Evolutionary conservation across 2,888 invertebrate genomes (phyloP), one percentile per base, ranked within the genome.

Genomic region (Epinotia nisella): DNA sequence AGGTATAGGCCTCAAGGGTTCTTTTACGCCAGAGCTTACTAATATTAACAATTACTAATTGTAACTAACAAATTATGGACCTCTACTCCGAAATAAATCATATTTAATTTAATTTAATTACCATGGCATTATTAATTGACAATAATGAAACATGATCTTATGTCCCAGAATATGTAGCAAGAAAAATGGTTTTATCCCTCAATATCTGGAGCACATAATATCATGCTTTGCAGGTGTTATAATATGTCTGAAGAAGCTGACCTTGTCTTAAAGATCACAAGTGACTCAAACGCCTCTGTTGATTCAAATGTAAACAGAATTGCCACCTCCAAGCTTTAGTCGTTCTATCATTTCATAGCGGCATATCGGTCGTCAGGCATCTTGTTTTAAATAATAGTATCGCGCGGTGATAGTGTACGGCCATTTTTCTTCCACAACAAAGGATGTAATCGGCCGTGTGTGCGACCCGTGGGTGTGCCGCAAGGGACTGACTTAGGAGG

Each of bases 351-450:
- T 77, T 76, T 74, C 72, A 75, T 74, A 75, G 75, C 65, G 67
- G 71, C 70, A 75, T 85, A 87, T 87, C 88, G 74, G 75, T 68
- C 74, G 78, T 78, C 81, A 77, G 78, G 80, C 78, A 87, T 87
- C 88, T 85, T 83, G 87, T 86, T 86, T 83, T 72, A 82, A 85
- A 87, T 86, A 87, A 85, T 86, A 86, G 84, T 89, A 90, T 90
- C 90, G 84, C 78, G 76, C 76, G 75, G 78, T 81, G 89, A 89
- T 89, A 86, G 85, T 85, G 86, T 83, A 82, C 81, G 84, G 82
- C 87, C 89, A 90, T 91, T 91, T 90, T 90, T 91, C 90, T 90
- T 89, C 83, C 78, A 82, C 84, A 88, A 90, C 91, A 90, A 90
- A 88, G 89, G 90, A 87, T 85, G 85, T 85, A 90, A 89, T 89